Base-by-base conservation (phyloP, 1,140 invertebrate genomes). In the Lysiphlebus fabarum region DNA sequence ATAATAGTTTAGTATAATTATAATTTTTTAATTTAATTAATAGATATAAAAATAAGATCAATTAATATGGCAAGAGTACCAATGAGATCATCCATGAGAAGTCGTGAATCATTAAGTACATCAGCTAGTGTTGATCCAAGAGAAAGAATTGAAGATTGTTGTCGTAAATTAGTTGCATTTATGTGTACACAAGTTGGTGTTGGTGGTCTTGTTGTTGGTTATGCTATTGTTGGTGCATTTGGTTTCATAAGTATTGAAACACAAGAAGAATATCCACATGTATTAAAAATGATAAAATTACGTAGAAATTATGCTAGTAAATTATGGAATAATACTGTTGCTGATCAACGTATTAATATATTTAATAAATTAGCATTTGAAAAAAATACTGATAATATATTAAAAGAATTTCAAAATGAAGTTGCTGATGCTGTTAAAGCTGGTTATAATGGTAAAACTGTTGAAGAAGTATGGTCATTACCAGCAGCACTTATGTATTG, bases 121-220 rank as follows among this genome's bases (percentile, higher is more conserved):
- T 81, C 82, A 3, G 80, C 81, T 7, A 85, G 84, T 47, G 82
- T 82, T 65, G 85, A 87, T 70, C 87, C 87, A 0, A 76, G 85
- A 5, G 87, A 89, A 67, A 87, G 85, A 68, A 81, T 90, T 17
- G 92, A 91, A 70, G 87, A 91, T 64, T 94, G 90, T 68, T 90
- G 90, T 63, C 80, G 91, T 33, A 92, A 93, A 71, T 82, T 93
- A 61, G 85, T 92, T 37, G 90, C 91, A 0, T 93, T 94, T 66
- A 94, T 94, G 92, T 94, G 90, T 77, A 93, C 91, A 3, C 90
- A 93, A 81, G 93, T 99, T 48, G 96, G 96, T 49, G 90, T 99
- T 6, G 95, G 95, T 44, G 93, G 90, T 1, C 80, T 98, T 5
- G 93, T 99, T 11, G 93, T 98, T 0, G 87, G 92, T 45, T 99